Percentiles rank a stretch among this genome's conserved stretches.
phyloP scores from a whole-genome alignment of 2,113 vertebrate species.

The Oenanthe oenanthe region DNA sequence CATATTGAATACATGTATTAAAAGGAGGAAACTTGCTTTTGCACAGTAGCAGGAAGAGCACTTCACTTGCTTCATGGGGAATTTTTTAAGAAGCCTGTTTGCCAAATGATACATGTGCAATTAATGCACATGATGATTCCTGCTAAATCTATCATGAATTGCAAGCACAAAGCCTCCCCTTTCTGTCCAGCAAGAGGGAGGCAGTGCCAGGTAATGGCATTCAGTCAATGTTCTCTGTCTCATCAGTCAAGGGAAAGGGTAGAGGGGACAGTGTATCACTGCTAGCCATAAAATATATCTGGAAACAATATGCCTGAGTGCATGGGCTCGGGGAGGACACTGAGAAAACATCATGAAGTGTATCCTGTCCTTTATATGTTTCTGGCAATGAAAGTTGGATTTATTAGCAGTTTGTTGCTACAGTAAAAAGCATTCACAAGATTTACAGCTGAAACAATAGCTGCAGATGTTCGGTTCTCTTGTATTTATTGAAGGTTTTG shows the following conservation, averaged over 20 bases:
- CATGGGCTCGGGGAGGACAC: conserved; percentile 4
- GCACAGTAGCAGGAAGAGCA: background rate
- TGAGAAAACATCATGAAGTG: conserved; percentile 30
- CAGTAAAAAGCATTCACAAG: conserved; percentile 64
- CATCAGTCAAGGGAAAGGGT: background rate
- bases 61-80: background rate
- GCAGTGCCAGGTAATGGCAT: background rate
- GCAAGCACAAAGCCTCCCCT: background rate
- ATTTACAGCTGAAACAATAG: conserved; percentile 67
- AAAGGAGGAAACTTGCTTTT: background rate
- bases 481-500: conserved; percentile 63
- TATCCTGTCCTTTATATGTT: conserved; percentile 18
- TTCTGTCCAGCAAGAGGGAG: background rate
- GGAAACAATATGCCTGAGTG: conserved; percentile 14
- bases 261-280: background rate
- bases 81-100: background rate
- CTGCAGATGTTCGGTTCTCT: conserved; percentile 31
- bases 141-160: background rate
- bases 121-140: background rate
- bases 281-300: conserved; percentile 29
- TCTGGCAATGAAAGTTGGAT: conserved; percentile 52
- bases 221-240: background rate
- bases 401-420: conserved; percentile 63
- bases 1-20: background rate
- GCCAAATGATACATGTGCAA: background rate